Percentiles rank a stretch among this genome's conserved stretches.
Conservation (phyloP, 2,113 vertebrate species). For the Myrmecophaga tridactyla region DNA sequence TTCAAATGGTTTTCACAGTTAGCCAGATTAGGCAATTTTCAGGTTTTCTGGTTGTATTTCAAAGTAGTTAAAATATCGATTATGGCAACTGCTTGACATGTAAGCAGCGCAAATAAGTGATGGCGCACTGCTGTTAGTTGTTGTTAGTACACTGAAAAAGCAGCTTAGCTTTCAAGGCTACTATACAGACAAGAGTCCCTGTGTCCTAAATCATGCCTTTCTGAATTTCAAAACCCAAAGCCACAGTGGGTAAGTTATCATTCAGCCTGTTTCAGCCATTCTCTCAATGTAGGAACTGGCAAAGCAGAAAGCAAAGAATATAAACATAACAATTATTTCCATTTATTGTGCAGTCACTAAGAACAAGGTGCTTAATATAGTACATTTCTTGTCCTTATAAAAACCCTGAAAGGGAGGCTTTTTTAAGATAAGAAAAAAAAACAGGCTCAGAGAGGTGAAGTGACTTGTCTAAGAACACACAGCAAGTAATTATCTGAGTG, state of each 20-base stretch:
- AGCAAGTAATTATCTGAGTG: not conserved
- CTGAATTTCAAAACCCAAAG: not conserved
- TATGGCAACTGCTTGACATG: not conserved
- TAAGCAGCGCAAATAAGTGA: not conserved
- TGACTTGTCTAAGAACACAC: not conserved
- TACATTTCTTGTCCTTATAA: not conserved
- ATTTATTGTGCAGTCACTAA: not conserved
- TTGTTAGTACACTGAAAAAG: not conserved
- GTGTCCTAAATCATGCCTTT: not conserved
- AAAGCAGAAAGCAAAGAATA: not conserved
- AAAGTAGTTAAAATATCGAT: not conserved
- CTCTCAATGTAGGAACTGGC: not conserved
- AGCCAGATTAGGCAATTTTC: not conserved
- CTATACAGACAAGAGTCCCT: not conserved
- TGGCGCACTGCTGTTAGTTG: not conserved
- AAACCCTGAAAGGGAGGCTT: not conserved
- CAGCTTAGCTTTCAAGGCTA: not conserved
- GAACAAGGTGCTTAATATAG: not conserved
- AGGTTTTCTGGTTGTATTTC: not conserved
- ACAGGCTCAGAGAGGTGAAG: not conserved
- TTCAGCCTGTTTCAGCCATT: not conserved
- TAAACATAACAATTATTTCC: not conserved
- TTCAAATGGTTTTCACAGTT: not conserved
- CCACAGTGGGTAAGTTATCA: not conserved
- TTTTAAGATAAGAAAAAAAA: constrained; percentile 10